A percentile compares a stretch with the other conserved stretches of the same genome.
These are phyloP conservation scores for Brachyhypopomus gauderio DNA, from an alignment of 2,113 vertebrate genomes.

Conservation along the genomic window DNA sequence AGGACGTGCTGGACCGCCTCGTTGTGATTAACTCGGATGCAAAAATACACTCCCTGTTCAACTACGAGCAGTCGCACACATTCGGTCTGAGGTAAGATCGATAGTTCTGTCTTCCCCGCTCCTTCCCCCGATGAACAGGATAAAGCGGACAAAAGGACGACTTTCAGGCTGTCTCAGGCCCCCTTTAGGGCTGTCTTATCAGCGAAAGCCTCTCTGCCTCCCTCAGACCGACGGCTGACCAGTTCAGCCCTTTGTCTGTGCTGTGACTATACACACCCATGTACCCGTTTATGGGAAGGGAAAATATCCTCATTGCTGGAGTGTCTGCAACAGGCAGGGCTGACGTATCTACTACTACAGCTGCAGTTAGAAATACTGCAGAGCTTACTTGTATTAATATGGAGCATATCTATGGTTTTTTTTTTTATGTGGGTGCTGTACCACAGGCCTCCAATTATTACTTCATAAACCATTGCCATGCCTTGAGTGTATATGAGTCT, in stretches of 20 bases:
- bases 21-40: constrained; percentile 89
- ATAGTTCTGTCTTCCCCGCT: constrained; percentile 29
- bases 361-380: neutral
- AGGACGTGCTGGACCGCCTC: constrained; percentile 95
- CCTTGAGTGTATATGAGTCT: neutral
- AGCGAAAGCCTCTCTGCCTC: constrained; percentile 57
- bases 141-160: neutral
- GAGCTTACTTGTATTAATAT: constrained; percentile 42
- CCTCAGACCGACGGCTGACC: constrained; percentile 52
- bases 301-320: neutral
- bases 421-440: neutral
- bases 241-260: constrained; percentile 55
- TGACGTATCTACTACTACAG: constrained; percentile 15
- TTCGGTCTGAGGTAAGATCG: constrained; percentile 92
- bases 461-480: constrained; percentile 24
- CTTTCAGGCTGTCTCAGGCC: neutral
- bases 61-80: constrained; percentile 91
- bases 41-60: constrained; percentile 94
- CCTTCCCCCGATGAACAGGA: constrained; percentile 9
- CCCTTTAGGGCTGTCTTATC: constrained; percentile 41
- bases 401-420: constrained; percentile 18
- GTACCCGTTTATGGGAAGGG: neutral
- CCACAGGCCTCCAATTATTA: neutral
- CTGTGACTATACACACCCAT: constrained; percentile 58
- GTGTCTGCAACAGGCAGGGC: neutral